A percentile compares a stretch with the other conserved stretches of the same genome.
Evolutionary conservation across 2,888 invertebrate genomes (phyloP).

Genomic region (Aphodius sticticus): DNA sequence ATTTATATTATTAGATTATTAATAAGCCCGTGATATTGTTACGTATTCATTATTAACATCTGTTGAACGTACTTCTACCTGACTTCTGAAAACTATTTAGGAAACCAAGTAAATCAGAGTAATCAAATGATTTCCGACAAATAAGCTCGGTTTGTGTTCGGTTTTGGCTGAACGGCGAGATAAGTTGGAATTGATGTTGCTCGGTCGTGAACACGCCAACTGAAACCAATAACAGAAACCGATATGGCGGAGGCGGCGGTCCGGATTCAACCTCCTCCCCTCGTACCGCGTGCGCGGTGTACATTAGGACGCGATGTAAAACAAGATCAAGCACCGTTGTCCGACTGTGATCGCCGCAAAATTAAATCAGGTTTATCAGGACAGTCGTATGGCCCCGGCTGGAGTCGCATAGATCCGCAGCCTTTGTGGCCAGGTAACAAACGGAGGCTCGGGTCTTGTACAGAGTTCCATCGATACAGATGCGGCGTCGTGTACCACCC

Average conservation of each 20-base stretch:
- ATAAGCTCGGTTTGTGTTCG: slow-evolving; percentile 31
- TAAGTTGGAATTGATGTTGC: slow-evolving; percentile 18
- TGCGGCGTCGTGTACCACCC: slow-evolving; percentile 25
- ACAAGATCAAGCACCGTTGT: slow-evolving; percentile 55
- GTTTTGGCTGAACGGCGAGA: slow-evolving; percentile 17
- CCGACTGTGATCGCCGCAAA: slow-evolving; percentile 54
- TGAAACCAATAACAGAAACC: slow-evolving; percentile 50
- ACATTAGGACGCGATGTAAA: slow-evolving; percentile 49
- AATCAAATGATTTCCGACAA: slow-evolving; percentile 49
- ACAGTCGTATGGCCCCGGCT: slow-evolving; percentile 48
- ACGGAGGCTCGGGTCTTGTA: slow-evolving; percentile 47
- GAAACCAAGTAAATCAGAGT: slow-evolving; percentile 46
- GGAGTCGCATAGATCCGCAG: slow-evolving; percentile 47
- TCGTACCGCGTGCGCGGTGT: slow-evolving; percentile 29
- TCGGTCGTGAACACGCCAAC: slow-evolving; percentile 35
- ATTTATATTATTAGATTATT: no score
- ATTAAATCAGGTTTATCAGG: slow-evolving; percentile 57
- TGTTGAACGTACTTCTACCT: background rate
- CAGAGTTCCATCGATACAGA: slow-evolving; percentile 39
- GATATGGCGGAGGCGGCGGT: slow-evolving; percentile 40
- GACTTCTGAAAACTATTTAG: background rate
- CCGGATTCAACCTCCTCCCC: slow-evolving; percentile 24
- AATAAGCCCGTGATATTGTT: no score
- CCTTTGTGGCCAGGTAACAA: slow-evolving; percentile 52
- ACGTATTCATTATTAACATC: no score